Base-by-base conservation (phyloP, 2,888 invertebrate species). In the Plebejus anna region DNA sequence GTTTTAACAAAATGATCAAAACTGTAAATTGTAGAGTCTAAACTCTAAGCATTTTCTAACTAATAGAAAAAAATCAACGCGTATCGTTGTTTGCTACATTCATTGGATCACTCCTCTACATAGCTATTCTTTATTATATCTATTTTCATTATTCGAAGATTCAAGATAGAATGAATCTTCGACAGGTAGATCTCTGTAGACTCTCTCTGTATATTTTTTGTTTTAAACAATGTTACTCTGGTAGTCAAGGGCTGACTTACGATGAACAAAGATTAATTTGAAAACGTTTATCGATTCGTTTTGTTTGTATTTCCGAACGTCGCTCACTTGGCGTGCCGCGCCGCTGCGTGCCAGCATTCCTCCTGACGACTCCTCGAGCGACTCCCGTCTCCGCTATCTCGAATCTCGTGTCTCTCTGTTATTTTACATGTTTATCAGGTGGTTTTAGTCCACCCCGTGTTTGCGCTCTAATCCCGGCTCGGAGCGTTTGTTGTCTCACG, bases 381-480 rank as follows among this genome's bases (percentile, higher is more conserved):
- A 80, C 79, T 79, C 81, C 81, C 83, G 81, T 81, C 83, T 81
- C 84, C 77, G 78, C 85, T 92, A 91, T 91, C 90, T 89, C 77
- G 84, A 84, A 89, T 90, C 90, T 89, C 84, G 81, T 83, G 86
- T 87, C 86, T 86, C 83, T 80, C 80, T 86, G 86, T 88, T 85
- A 85, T 79, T 78, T 77, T 83, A 91, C 86, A 83, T 89, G 90
- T 91, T 92, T 92, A 92, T 92, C 89, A 80, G 82, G 84, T 85
- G 83, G 87, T 88, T 90, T 88, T 89, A 90, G 89, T 85, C 89
- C 86, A 86, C 80, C 79, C 81, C 80, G 80, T 92, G 89, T 93
- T 92, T 93, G 90, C 86, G 78, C 80, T 78, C 84, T 92, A 91
- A 93, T 92, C 91, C 91, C 84, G 83, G 83, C 88, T 84, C 89